phyloP scores from a whole-genome alignment of 2,797 vertebrate genomes.

The Pteronotus mesoamericanus region DNA sequence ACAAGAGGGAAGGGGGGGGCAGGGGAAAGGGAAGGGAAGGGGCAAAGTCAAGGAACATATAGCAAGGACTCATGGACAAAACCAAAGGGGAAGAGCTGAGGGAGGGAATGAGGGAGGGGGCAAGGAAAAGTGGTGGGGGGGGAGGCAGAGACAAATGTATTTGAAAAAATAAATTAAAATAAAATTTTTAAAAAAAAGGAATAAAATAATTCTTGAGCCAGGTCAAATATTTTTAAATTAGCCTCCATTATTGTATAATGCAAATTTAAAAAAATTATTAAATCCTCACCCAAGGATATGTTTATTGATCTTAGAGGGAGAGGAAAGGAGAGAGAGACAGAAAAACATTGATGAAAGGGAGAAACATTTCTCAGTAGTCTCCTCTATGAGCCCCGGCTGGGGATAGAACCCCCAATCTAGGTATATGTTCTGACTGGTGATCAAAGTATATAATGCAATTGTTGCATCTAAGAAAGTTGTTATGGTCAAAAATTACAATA shows the following conservation, averaged over 20 bases:
- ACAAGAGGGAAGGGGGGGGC: too few species aligned
- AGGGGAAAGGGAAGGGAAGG: too few species aligned
- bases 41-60: too few species aligned
- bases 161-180: too few species aligned
- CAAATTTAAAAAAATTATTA: too few species aligned
- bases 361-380: not conserved
- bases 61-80: too few species aligned
- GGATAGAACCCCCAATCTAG: not conserved
- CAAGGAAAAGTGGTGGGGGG: too few species aligned
- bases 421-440: not conserved
- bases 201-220: not conserved
- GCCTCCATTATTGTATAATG: not conserved
- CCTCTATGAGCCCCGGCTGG: too few species aligned
- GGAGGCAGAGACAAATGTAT: too few species aligned
- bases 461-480: not conserved
- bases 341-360: not conserved
- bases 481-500: conserved; percentile 13
- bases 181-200: too few species aligned
- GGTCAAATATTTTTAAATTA: not conserved
- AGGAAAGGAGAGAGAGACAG: not conserved
- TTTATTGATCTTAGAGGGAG: not conserved
- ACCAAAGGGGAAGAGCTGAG: too few species aligned
- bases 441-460: not conserved
- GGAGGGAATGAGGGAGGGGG: too few species aligned
- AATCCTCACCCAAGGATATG: not conserved